Evolutionary conservation across 2,888 invertebrate genomes (phyloP), one percentile per base, ranked within the genome.

Genomic region (Trichopria drosophilae): DNA sequence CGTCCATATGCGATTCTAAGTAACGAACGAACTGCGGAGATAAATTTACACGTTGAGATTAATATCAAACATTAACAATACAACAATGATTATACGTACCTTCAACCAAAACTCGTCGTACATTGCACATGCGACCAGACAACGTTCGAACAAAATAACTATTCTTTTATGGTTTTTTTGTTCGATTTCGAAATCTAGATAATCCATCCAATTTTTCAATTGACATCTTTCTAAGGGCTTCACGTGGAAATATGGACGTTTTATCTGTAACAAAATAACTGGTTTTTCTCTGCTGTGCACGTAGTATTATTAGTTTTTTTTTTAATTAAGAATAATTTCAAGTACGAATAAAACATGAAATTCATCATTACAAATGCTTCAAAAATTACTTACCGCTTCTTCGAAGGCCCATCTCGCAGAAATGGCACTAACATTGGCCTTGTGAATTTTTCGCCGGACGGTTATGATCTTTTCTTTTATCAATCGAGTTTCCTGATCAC

Each of bases 91-190:
- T 20, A 18, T 31, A 73, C 78, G 66, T 76, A 90, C 90, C 80
- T 89, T 84, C 69, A 93, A 81, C 98, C 98, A 98, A 75, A 97
- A 95, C 73, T 98, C 97, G 71, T 98, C 97, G 73, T 98, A 98
- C 3, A 97, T 80, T 4, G 97, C 97, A 75, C 97, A 96, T 0
- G 98, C 95, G 59, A 98, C 96, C 46, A 98, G 82, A 72, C 96
- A 96, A 20, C 98, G 81, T 77, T 98, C 97, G 77, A 97, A 98
- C 37, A 98, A 78, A 20, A 94, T 88, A 3, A 91, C 81, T 26
- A 93, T 87, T 20, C 95, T 83, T 51, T 84, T 82, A 47, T 85
- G 81, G 53, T 90, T 85, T n/a, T 90, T 93, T 68, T 89, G 86
- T 66, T 87, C 86, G 48, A 92, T 90, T 79, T 97, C 97, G 80